Evolutionary conservation across 2,888 invertebrate genomes (phyloP).

Genomic region (Tipula helvola): DNA sequence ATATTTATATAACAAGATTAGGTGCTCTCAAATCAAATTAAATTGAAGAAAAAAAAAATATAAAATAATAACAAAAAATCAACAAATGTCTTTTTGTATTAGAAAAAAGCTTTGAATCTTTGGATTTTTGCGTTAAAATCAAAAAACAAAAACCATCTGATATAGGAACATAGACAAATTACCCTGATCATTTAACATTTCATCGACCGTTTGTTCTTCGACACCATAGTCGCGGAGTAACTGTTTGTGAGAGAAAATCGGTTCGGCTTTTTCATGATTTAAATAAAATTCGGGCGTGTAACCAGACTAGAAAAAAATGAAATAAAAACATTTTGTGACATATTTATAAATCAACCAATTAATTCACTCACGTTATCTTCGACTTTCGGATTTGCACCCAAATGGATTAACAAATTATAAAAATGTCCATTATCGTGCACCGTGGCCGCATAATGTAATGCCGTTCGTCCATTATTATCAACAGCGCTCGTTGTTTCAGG

Average conservation of each 20-base stretch:
- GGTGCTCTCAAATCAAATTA: not conserved
- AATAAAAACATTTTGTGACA: not conserved
- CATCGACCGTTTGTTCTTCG: conserved; percentile 48
- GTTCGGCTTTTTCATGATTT: conserved; percentile 41
- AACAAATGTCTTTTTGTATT: conserved; percentile 5
- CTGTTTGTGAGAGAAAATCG: conserved; percentile 53
- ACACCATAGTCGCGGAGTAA: conserved; percentile 59
- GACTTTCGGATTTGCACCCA: conserved; percentile 73
- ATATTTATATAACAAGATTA: not conserved
- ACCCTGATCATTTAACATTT: conserved; percentile 71
- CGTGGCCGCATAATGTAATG: conserved; percentile 78
- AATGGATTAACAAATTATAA: conserved; percentile 69
- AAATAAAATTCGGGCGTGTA: conserved; percentile 69
- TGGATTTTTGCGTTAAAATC: not conserved
- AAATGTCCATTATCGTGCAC: conserved; percentile 78
- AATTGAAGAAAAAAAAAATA: not conserved
- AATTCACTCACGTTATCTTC: conserved; percentile 63
- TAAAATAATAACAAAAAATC: not conserved
- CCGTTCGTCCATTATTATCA: conserved; percentile 71
- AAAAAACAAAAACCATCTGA: not conserved
- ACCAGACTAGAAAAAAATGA: conserved; percentile 31
- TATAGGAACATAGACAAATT: conserved; percentile 20
- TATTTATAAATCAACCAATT: too few relatives aligned
- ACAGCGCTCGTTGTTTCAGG: conserved; percentile 74
- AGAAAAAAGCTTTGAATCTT: conserved; percentile 4